phyloP scores from a whole-genome alignment of 2,797 vertebrate species.

The Hoplostethus mediterraneus region DNA sequence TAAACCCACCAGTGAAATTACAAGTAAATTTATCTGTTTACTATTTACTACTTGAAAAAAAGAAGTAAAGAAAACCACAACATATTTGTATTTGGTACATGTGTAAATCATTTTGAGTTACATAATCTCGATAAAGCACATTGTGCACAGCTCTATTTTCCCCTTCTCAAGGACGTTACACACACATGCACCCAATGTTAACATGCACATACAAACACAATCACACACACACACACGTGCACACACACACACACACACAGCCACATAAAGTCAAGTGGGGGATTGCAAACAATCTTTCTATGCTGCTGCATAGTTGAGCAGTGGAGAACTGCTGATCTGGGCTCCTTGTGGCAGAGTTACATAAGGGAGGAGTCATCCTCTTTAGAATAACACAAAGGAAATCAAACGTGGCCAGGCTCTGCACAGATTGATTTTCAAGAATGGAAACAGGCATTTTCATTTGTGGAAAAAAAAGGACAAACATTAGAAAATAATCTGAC shows the following conservation, averaged over 20 bases:
- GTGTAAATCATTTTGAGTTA: no score
- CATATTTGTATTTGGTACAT: no score
- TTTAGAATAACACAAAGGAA: constrained; percentile 68
- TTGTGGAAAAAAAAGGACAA: constrained; percentile 41
- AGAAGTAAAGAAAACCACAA: no score
- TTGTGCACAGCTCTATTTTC: no score
- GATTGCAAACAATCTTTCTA: constrained; percentile 31
- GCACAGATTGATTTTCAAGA: constrained; percentile 66
- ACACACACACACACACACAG: constrained; percentile 28
- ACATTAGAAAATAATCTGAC: constrained; percentile 65
- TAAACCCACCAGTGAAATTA: no score
- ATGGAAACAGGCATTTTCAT: constrained; percentile 68
- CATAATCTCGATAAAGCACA: no score
- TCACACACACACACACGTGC: neutral
- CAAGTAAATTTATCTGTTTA: no score
- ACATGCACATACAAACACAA: no score
- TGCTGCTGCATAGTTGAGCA: constrained; percentile 23
- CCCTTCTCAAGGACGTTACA: no score
- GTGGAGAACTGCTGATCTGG: constrained; percentile 54
- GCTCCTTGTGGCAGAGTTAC: constrained; percentile 60
- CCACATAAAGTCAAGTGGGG: constrained; percentile 61
- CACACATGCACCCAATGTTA: neutral
- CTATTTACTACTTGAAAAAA: no score
- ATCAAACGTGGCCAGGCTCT: constrained; percentile 48
- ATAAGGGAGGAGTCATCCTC: constrained; percentile 66